Percentiles rank a stretch among this genome's conserved stretches.
These are phyloP conservation scores for Scaptomyza hsui DNA, from an alignment of 1,140 invertebrate genomes.

Conservation along the genomic window DNA sequence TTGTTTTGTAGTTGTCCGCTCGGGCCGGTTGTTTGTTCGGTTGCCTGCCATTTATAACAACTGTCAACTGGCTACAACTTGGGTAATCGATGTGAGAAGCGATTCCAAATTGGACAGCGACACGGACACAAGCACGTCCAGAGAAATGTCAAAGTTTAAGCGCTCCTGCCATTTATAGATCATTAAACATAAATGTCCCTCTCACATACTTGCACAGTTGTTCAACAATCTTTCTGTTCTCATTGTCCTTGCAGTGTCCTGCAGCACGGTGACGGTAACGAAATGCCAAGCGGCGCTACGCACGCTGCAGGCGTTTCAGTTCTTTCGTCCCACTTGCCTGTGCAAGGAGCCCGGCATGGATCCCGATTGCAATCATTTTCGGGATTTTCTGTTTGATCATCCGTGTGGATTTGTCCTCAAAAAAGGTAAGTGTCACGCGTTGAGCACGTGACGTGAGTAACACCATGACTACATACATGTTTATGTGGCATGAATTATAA, in stretches of 20 bases:
- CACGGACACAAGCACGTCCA: conserved; percentile 28
- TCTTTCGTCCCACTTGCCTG: conserved; percentile 95
- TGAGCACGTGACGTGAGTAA: not conserved
- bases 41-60: conserved; percentile 75
- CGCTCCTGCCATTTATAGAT: conserved; percentile 77
- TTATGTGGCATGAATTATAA: not conserved
- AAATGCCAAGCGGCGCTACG: conserved; percentile 95
- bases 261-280: conserved; percentile 95
- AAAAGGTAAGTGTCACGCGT: conserved; percentile 88
- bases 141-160: conserved; percentile 72
- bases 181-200: conserved; percentile 61
- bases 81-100: conserved; percentile 69
- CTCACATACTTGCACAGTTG: conserved; percentile 30
- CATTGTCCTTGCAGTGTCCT: conserved; percentile 90
- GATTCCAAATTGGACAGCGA: conserved; percentile 50
- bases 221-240: conserved; percentile 27
- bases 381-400: conserved; percentile 96
- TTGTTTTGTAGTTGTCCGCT: conserved; percentile 72
- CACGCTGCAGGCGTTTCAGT: conserved; percentile 94
- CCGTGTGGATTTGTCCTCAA: conserved; percentile 94
- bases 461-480: not conserved
- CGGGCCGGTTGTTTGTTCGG: conserved; percentile 21
- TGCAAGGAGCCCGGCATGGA: conserved; percentile 94
- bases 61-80: conserved; percentile 64
- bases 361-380: conserved; percentile 95